Evolutionary conservation across 2,797 vertebrate genomes (phyloP).

Genomic region (Pampus argenteus): DNA sequence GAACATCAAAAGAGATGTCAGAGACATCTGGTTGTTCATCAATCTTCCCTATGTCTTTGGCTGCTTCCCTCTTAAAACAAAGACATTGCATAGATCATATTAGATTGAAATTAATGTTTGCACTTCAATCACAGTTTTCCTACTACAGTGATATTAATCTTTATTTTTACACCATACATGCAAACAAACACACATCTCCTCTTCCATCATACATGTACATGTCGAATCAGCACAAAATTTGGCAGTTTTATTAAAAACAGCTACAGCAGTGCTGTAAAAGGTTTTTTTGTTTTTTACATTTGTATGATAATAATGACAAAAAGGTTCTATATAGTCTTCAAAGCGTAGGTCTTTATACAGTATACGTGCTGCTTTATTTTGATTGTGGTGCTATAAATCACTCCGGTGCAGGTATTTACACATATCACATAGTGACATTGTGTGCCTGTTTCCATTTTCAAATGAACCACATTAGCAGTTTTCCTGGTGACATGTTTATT

Average conservation of each 20-base stretch:
- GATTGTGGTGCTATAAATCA: slow-evolving; percentile 58
- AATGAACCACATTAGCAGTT: slow-evolving; percentile 76
- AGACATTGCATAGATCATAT: slow-evolving; percentile 45
- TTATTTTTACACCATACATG: slow-evolving; percentile 11
- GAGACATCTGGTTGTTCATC: slow-evolving; percentile 77
- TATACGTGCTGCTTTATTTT: slow-evolving; percentile 37
- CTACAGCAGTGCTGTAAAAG: neutral
- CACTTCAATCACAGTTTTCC: slow-evolving; percentile 20
- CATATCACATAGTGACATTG: slow-evolving; percentile 50
- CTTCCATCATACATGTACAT: neutral
- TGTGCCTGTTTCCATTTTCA: slow-evolving; percentile 63
- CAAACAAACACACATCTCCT: slow-evolving; percentile 34
- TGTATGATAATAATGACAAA: slow-evolving; percentile 39
- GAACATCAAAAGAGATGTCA: slow-evolving; percentile 69
- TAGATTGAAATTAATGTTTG: slow-evolving; percentile 63
- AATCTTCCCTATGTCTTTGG: slow-evolving; percentile 59
- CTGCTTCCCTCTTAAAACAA: slow-evolving; percentile 60
- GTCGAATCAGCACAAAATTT: slow-evolving; percentile 12
- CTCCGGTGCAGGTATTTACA: slow-evolving; percentile 48
- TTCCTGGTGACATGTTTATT: slow-evolving; percentile 80
- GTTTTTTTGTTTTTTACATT: slow-evolving; percentile 28
- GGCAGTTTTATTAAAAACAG: slow-evolving; percentile 29
- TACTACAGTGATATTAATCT: slow-evolving; percentile 36
- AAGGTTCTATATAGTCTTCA: slow-evolving; percentile 14
- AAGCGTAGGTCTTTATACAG: slow-evolving; percentile 15